Conservation (phyloP, 2,888 invertebrate genomes). For the Drosophila longiperda region DNA sequence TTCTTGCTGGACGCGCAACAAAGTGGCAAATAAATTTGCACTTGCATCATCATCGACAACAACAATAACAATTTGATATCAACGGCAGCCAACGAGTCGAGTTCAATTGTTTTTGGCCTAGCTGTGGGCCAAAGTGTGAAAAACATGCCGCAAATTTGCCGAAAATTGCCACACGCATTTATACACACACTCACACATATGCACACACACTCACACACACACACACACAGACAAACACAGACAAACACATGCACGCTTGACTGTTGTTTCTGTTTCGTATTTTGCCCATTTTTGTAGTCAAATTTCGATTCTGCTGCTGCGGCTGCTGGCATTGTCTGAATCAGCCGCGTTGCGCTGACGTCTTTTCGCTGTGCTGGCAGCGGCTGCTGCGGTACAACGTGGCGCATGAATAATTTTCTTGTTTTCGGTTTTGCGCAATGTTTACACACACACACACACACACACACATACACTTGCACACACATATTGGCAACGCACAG, state of each 20-base stretch:
- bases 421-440: slow-evolving; percentile 73
- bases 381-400: slow-evolving; percentile 60
- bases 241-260: slow-evolving; percentile 19
- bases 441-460: slow-evolving; percentile 61
- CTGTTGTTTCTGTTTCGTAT: slow-evolving; percentile 65
- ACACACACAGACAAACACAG: slow-evolving; percentile 4
- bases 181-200: slow-evolving; percentile 14
- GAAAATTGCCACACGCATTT: slow-evolving; percentile 64
- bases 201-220: slow-evolving; percentile 30
- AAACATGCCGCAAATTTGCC: slow-evolving; percentile 77
- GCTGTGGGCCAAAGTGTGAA: slow-evolving; percentile 73
- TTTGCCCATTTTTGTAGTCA: slow-evolving; percentile 78
- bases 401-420: slow-evolving; percentile 74
- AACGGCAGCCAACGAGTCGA: slow-evolving; percentile 70
- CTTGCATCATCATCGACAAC: slow-evolving; percentile 67
- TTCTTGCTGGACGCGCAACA: slow-evolving; percentile 54
- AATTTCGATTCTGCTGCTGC: slow-evolving; percentile 60
- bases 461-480: neutral
- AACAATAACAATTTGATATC: slow-evolving; percentile 45
- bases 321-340: slow-evolving; percentile 63
- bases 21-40: slow-evolving; percentile 80
- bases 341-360: slow-evolving; percentile 68
- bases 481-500: slow-evolving; percentile 47
- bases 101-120: slow-evolving; percentile 71
- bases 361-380: slow-evolving; percentile 41